These are phyloP conservation scores for Alloscopus bannaensis DNA, from an alignment of 2,888 invertebrate genomes.

Conservation along the genomic window DNA sequence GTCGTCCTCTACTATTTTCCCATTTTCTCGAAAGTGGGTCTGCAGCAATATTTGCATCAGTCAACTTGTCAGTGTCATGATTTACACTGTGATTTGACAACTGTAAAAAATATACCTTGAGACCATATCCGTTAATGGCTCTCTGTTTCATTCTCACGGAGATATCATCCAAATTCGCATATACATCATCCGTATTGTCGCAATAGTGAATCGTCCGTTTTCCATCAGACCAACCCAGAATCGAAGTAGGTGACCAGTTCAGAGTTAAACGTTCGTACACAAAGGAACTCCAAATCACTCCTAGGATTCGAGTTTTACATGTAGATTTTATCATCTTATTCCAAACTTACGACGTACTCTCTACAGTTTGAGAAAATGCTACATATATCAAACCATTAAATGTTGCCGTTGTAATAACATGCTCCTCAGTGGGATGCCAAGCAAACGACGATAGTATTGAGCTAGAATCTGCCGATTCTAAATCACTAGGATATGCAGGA, in stretches of 20 bases:
- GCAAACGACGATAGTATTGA: conserved; percentile 83
- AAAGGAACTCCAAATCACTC: conserved; percentile 82
- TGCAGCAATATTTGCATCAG: conserved; percentile 78
- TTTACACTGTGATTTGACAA: neutral
- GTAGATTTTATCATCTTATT: neutral
- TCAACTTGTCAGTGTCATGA: neutral
- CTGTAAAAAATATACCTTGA: conserved; percentile 74
- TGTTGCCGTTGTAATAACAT: conserved; percentile 79
- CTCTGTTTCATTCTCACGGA: conserved; percentile 84
- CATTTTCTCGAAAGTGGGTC: conserved; percentile 83
- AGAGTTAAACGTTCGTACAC: conserved; percentile 89
- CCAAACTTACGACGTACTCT: too few species aligned
- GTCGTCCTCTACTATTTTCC: conserved; percentile 82
- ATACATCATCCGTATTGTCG: conserved; percentile 78
- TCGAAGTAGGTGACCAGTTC: conserved; percentile 85
- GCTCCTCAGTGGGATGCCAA: conserved; percentile 91
- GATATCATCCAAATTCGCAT: conserved; percentile 81
- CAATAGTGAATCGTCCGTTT: conserved; percentile 81
- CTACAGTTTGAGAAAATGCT: too few species aligned
- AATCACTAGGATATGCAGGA: conserved; percentile 74
- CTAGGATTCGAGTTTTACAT: neutral
- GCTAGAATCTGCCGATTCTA: conserved; percentile 54
- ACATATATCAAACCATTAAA: conserved; percentile 49
- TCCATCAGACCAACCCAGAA: conserved; percentile 86
- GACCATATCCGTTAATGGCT: conserved; percentile 85